Base-by-base conservation (phyloP, 2,113 vertebrate genomes). In the Mastomys coucha region DNA sequence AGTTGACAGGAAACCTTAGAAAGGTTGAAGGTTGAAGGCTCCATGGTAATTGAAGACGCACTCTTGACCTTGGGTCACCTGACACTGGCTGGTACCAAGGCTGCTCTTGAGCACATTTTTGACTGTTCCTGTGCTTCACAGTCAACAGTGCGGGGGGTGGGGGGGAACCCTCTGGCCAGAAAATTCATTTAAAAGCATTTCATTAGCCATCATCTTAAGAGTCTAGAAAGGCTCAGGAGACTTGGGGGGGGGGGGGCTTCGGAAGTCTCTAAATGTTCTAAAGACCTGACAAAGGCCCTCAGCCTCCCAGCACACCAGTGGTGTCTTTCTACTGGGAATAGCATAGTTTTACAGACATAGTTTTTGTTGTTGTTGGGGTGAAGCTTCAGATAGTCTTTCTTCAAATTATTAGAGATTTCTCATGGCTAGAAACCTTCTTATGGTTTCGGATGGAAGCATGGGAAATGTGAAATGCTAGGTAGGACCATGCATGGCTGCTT, bases 251-350 rank as follows among this genome's bases (percentile, higher is more conserved):
- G 45, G 45, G 45, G 45, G 45, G 5, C 45, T 45, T 45, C 5
- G 45, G 45, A 45, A 5, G n/a, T 12, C 22, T 42, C 24, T 1
- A 33, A 11, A 3, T 8, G 13, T 7, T 4, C 1, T 4, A 51
- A 6, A 60, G 31, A 20, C 14, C 8, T 4, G 1, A 31, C 67
- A 3, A 45, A n/a, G 33, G 4, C 0, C 2, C n/a, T 10, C 24
- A 0, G n/a, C 49, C 45, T 88, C 73, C 26, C 0, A 0, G 24
- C 49, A 5, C 20, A 2, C 2, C 6, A 1, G 11, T 2, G 0
- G 0, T 17, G 31, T 7, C 33, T 86, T 90, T 53, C 39, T 14
- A 36, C 51, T 0, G 13, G 19, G 28, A 72, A 36, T 19, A 9
- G 42, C 22, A 42, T 1, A 24, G 22, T 51, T 39, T 6, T 14